Base-by-base conservation (phyloP, 1,140 invertebrate species). In the Pseudomyrmex dendroicus region DNA sequence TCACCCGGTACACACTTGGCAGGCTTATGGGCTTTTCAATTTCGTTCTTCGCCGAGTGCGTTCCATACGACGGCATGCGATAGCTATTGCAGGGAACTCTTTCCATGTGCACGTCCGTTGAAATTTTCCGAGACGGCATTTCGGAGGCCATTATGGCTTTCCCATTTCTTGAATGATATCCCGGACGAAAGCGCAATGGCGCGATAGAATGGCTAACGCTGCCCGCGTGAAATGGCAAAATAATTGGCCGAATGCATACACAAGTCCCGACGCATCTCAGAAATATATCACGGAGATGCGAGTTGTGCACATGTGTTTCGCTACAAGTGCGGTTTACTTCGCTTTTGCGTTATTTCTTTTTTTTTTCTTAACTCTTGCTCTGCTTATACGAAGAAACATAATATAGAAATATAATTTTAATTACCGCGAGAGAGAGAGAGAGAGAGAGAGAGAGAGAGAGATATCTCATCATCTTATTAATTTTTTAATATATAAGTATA, bases 21-120 rank as follows among this genome's bases (percentile, higher is more conserved):
- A 82, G 70, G 66, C 76, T 86, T 85, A 86, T 77, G 73, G 82
- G 84, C 76, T 82, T 88, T 88, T 77, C 86, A 84, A 88, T 88
- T 88, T 82, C 59, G 77, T 72, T 84, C 61, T 22, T 52, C 25
- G 66, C 59, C 70, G 78, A 66, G 48, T 74, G 70, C 48, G 50
- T 72, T 82, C 70, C 52, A 78, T 78, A 78, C 74, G 35, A 52
- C 35, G 35, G 54, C 44, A 52, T 13, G 54, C 66, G 64, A 80
- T 70, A 80, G 76, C 66, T 80, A 73, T 66, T 50, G 25, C 35
- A 50, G 44, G 22, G 17, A 15, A 35, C 35, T 35, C 35, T 35
- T 22, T 12, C 66, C 56, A 86, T n/a, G 54, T 70, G 73, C 61
- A 67, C 20, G 62, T 63, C 50, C 46, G 85, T 74, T 73, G 82